These are phyloP conservation scores for Falcunculus frontatus DNA, from an alignment of 2,113 vertebrate species.

Conservation along the genomic window DNA sequence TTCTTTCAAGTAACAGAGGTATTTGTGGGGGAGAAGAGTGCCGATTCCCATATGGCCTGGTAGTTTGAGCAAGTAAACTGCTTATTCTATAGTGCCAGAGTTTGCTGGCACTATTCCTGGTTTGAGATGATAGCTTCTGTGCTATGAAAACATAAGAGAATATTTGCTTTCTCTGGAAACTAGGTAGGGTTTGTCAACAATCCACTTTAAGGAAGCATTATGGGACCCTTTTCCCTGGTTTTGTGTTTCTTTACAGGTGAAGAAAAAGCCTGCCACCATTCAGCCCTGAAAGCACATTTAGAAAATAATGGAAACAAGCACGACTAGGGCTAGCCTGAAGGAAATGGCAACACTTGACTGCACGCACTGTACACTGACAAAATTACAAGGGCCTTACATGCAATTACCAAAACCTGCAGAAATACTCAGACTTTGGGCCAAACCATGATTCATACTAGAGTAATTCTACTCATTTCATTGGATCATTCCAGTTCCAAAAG, in stretches of 20 bases:
- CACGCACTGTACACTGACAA: rapidly evolving
- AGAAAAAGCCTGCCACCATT: neutral
- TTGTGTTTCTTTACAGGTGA: neutral
- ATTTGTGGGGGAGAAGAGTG: neutral
- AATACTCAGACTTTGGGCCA: constrained; percentile 5
- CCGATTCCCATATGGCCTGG: neutral
- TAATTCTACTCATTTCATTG: neutral
- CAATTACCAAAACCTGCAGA: neutral
- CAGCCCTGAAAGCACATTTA: neutral
- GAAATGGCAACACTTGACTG: neutral
- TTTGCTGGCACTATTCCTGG: neutral
- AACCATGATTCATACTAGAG: neutral
- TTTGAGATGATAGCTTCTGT: neutral
- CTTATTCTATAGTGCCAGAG: neutral
- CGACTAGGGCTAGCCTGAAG: neutral
- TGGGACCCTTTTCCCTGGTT: neutral
- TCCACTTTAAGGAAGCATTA: neutral
- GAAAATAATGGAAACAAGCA: neutral
- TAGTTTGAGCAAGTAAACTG: neutral
- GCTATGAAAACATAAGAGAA: neutral
- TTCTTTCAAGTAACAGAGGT: neutral
- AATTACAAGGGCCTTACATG: neutral
- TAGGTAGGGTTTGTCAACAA: neutral
- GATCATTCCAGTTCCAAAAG: neutral
- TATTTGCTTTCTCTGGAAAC: neutral